phyloP scores from a whole-genome alignment of 2,113 vertebrate species.

The Salvator merianae region DNA sequence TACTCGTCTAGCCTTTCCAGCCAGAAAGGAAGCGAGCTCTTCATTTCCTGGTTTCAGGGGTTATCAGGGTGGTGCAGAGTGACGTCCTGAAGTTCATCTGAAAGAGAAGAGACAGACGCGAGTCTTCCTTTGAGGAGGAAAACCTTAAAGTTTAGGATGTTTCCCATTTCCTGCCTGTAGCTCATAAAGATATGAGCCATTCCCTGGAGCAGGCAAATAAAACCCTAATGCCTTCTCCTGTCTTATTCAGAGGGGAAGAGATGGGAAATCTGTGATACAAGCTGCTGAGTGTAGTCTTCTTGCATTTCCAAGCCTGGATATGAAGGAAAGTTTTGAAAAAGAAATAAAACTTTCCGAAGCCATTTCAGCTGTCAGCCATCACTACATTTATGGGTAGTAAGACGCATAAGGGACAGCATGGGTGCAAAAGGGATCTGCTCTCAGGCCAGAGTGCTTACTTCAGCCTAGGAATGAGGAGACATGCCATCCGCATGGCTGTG shows the following conservation, averaged over 20 bases:
- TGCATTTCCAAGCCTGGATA: not conserved
- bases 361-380: too few relatives aligned
- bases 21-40: not conserved
- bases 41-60: not conserved
- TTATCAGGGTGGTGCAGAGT: not conserved
- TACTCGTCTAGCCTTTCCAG: conserved; percentile 33
- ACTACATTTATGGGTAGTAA: too few relatives aligned
- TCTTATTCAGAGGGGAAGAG: not conserved
- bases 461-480: too few relatives aligned
- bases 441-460: too few relatives aligned
- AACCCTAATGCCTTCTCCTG: not conserved
- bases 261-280: not conserved
- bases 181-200: not conserved
- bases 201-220: not conserved
- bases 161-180: not conserved
- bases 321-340: not conserved
- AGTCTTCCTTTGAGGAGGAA: conserved; percentile 1
- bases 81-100: not conserved
- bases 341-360: too few relatives aligned
- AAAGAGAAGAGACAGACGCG: not conserved
- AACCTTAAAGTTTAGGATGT: not conserved
- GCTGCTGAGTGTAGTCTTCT: too few relatives aligned
- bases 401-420: too few relatives aligned
- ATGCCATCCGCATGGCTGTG: too few relatives aligned
- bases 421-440: too few relatives aligned